These are phyloP conservation scores for Carduelis carduelis DNA, from an alignment of 2,797 vertebrate genomes.

Conservation along the genomic window DNA sequence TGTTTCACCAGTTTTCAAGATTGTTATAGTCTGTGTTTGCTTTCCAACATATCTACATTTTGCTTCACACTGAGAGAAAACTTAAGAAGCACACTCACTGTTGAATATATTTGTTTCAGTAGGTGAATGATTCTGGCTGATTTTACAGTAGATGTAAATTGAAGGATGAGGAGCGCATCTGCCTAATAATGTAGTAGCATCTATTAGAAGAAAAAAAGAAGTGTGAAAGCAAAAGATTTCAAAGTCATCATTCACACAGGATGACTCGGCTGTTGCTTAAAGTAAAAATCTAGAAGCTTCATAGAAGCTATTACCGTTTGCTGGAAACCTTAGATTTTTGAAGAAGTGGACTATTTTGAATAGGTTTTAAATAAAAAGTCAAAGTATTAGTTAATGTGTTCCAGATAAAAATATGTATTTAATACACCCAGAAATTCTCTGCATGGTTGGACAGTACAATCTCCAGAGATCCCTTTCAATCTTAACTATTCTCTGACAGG, in stretches of 20 bases:
- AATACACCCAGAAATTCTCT: neutral
- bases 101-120: neutral
- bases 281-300: neutral
- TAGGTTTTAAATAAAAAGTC: neutral
- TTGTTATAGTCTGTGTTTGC: neutral
- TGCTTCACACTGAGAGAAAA: neutral
- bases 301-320: neutral
- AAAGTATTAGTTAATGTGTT: neutral
- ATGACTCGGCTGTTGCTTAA: neutral
- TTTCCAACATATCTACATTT: neutral
- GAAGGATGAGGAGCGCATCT: neutral
- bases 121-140: neutral
- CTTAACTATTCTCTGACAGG: neutral
- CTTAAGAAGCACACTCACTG: neutral
- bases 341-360: neutral
- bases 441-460: neutral
- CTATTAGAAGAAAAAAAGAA: neutral
- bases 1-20: neutral
- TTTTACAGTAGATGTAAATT: neutral
- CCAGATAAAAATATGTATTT: neutral
- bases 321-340: neutral
- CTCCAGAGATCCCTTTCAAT: neutral
- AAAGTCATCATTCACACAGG: neutral
- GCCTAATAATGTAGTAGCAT: neutral
- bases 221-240: neutral